Conservation (phyloP, 2,113 vertebrate genomes). For the Carollia perspicillata region DNA sequence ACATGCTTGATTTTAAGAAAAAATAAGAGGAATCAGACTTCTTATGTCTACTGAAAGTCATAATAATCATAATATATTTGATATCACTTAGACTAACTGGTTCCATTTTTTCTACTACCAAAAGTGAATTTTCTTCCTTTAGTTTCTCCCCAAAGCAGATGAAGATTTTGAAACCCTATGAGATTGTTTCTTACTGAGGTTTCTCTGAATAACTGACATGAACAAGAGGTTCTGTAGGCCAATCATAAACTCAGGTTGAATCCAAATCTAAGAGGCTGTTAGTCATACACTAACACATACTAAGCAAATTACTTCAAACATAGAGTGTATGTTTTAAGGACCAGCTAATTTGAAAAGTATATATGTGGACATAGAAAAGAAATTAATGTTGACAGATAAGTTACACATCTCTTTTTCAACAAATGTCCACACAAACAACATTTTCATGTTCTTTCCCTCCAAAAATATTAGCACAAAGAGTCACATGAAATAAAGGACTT, state of each 20-base stretch:
- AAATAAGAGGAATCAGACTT: background rate
- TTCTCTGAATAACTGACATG: background rate
- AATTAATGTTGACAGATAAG: background rate
- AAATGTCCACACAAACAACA: background rate
- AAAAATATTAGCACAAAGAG: background rate
- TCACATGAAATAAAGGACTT: background rate
- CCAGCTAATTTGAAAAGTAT: background rate
- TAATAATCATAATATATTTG: background rate
- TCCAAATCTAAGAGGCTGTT: background rate
- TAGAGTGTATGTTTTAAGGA: background rate
- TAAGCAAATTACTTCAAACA: background rate
- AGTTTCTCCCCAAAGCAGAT: background rate
- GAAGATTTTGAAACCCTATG: background rate
- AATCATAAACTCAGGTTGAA: background rate
- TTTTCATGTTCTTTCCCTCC: conserved; percentile 10
- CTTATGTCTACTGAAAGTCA: background rate
- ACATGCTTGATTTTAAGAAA: background rate
- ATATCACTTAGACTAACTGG: background rate
- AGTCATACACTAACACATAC: background rate
- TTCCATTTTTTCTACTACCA: background rate
- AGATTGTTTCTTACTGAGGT: background rate
- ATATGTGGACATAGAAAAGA: background rate
- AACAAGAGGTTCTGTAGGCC: background rate
- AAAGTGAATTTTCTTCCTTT: background rate
- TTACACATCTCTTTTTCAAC: background rate